A percentile compares a stretch with the other conserved stretches of the same genome.
Conservation (phyloP, 2,113 vertebrate genomes). For the Hassar affinis region DNA sequence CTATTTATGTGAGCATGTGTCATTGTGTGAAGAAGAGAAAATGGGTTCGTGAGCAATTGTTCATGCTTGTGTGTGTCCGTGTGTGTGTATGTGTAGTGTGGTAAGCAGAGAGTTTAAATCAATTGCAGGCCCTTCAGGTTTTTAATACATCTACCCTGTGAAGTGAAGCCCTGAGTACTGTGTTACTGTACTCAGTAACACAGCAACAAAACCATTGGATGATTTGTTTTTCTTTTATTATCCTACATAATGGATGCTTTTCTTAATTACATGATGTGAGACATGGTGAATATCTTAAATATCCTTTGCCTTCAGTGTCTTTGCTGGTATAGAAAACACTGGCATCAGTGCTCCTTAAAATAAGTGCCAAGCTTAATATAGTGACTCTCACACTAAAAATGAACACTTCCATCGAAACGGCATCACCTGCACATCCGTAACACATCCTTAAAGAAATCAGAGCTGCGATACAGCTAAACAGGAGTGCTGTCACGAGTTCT, state of each 20-base stretch:
- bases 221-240: neutral
- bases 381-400: neutral
- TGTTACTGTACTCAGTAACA: neutral
- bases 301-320: neutral
- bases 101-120: slow-evolving; percentile 35
- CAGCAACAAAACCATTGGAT: neutral
- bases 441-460: slow-evolving; percentile 2
- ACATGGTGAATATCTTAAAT: neutral
- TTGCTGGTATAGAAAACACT: neutral
- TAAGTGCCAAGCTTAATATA: neutral
- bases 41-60: slow-evolving; percentile 38
- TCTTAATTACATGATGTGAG: neutral
- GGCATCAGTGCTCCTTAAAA: neutral
- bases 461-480: neutral
- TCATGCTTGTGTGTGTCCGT: slow-evolving; percentile 26
- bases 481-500: neutral
- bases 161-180: neutral
- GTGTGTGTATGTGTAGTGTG: slow-evolving; percentile 25
- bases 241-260: neutral
- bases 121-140: slow-evolving; percentile 45
- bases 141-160: slow-evolving; percentile 38
- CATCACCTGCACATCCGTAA: neutral
- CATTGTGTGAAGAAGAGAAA: slow-evolving; percentile 47
- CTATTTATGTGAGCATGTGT: slow-evolving; percentile 48
- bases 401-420: neutral